Percentiles rank a stretch among this genome's conserved stretches.
Conservation (phyloP, 2,113 vertebrate species). For the Paralichthys olivaceus region DNA sequence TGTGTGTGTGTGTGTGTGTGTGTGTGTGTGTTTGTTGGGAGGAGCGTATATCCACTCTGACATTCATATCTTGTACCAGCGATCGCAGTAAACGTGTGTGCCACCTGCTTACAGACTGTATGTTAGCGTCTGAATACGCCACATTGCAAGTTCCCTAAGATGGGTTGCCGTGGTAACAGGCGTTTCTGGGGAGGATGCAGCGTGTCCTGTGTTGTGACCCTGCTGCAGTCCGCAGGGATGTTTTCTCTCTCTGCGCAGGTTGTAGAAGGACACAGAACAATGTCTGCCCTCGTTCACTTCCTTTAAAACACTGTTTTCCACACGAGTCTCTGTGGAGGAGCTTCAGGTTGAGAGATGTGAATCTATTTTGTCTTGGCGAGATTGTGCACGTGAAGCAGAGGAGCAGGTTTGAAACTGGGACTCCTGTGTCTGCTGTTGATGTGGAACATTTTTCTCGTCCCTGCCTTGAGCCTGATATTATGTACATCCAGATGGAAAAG, state of each 20-base stretch:
- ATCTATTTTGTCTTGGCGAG: background rate
- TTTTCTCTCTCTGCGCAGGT: constrained; percentile 45
- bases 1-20: constrained; percentile 14
- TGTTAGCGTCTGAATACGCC: constrained; percentile 14
- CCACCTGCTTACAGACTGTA: constrained; percentile 19
- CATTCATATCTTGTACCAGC: constrained; percentile 38
- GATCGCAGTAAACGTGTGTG: constrained; percentile 20
- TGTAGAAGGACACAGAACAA: constrained; percentile 19
- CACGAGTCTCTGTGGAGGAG: constrained; percentile 5
- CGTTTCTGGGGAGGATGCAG: constrained; percentile 39
- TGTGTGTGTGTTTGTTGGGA: background rate
- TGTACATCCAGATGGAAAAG: constrained; percentile 25
- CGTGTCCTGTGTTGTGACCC: constrained; percentile 59
- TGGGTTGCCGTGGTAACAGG: constrained; percentile 72
- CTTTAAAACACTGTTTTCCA: background rate
- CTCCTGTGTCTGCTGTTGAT: background rate
- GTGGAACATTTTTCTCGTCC: constrained; percentile 12
- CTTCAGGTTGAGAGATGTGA: background rate
- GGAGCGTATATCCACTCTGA: constrained; percentile 44
- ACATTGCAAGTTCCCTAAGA: constrained; percentile 28
- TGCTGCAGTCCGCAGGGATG: constrained; percentile 26
- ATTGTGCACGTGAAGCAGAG: constrained; percentile 13
- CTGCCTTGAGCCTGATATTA: background rate
- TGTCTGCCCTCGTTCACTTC: constrained; percentile 13
- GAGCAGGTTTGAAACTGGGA: constrained; percentile 1